Percentiles rank a stretch among this genome's conserved stretches.
phyloP scores from a whole-genome alignment of 2,113 vertebrate genomes.

The Notechis scutatus region DNA sequence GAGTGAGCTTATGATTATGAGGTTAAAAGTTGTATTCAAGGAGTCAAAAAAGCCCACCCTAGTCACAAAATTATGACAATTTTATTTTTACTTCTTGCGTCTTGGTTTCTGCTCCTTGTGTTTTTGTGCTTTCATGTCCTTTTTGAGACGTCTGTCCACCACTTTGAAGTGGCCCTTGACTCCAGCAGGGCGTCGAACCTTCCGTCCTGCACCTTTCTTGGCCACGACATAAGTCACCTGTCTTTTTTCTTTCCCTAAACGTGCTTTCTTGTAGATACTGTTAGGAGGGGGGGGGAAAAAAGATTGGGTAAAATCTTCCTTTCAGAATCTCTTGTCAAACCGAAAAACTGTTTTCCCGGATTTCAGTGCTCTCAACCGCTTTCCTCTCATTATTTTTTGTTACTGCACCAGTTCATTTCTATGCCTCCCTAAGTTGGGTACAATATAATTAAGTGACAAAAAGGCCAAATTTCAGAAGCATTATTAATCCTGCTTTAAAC shows the following conservation, averaged over 20 bases:
- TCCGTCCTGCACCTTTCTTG: constrained; percentile 86
- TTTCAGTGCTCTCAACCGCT: background rate
- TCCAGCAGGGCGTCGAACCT: constrained; percentile 81
- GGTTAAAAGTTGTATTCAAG: background rate
- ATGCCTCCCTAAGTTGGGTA: background rate
- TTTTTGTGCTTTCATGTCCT: constrained; percentile 82
- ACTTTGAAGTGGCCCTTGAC: constrained; percentile 92
- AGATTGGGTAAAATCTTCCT: background rate
- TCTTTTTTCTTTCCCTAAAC: constrained; percentile 88
- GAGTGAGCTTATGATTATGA: background rate
- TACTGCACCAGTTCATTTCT: background rate
- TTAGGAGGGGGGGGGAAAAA: background rate
- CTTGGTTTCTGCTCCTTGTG: constrained; percentile 77
- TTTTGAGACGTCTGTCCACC: constrained; percentile 92
- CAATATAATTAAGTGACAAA: background rate
- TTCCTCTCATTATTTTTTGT: background rate
- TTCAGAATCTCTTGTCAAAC: background rate
- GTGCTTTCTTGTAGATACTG: constrained; percentile 96
- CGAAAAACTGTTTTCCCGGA: background rate
- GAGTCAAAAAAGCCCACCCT: background rate
- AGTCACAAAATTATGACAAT: background rate
- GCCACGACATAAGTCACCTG: constrained; percentile 89
- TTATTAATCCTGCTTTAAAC: background rate
- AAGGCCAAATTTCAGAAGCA: background rate
- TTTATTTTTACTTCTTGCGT: constrained; percentile 28